Evolutionary conservation across 2,113 vertebrate species (phyloP).

Genomic region (Chaetodon trifascialis): DNA sequence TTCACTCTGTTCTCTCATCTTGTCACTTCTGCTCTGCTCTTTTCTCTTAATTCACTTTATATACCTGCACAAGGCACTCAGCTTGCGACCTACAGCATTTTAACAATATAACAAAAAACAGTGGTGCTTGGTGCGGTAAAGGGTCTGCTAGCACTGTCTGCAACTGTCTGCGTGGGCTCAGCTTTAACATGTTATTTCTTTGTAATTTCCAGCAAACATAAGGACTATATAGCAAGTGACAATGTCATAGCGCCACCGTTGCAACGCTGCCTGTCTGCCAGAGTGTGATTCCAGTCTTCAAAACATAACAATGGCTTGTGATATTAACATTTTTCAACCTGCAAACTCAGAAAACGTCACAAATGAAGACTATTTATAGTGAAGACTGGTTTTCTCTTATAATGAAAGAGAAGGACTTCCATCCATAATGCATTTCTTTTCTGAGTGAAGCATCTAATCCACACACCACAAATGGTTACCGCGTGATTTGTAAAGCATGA

Average conservation of each 20-base stretch:
- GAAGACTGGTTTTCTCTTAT: slow-evolving; percentile 9
- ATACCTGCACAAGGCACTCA: background rate
- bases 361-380: background rate
- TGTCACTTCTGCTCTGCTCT: slow-evolving; percentile 18
- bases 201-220: slow-evolving; percentile 9
- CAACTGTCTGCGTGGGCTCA: background rate
- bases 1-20: background rate
- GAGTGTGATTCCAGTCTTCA: slow-evolving; percentile 21
- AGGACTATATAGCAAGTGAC: slow-evolving; percentile 22
- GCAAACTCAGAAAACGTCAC: slow-evolving; percentile 10
- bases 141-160: background rate
- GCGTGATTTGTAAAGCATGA: slow-evolving; percentile 17
- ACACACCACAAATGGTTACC: background rate
- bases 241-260: background rate
- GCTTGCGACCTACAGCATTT: background rate
- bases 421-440: slow-evolving; percentile 23
- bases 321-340: slow-evolving; percentile 29
- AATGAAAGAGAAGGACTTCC: slow-evolving; percentile 2
- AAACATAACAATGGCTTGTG: slow-evolving; percentile 37
- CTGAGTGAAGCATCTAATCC: slow-evolving; percentile 3
- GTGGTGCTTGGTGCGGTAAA: too few relatives aligned
- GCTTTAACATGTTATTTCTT: slow-evolving; percentile 1
- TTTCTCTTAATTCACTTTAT: slow-evolving; percentile 39
- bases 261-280: background rate
- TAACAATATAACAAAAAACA: background rate